These are phyloP conservation scores for Cheilosia urbana DNA, from an alignment of 2,888 invertebrate species.

Conservation along the genomic window DNA sequence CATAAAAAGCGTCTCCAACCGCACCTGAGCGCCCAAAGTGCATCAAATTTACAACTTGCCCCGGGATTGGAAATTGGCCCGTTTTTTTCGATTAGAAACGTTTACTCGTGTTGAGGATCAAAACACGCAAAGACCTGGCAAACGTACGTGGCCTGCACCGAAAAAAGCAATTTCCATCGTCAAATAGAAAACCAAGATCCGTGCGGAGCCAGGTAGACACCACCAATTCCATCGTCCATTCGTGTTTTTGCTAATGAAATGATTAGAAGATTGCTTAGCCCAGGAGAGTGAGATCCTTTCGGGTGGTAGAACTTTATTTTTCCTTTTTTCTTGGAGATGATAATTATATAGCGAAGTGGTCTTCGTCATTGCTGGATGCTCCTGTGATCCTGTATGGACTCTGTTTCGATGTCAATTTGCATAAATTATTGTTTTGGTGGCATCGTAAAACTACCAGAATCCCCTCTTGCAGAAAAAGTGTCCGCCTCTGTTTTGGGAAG, in stretches of 20 bases:
- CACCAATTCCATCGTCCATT: constrained; percentile 39
- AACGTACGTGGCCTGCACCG: constrained; percentile 16
- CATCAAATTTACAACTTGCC: constrained; percentile 47
- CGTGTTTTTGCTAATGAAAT: constrained; percentile 64
- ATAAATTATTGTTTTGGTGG: constrained; percentile 76
- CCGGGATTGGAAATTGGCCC: constrained; percentile 31
- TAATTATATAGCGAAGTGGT: constrained; percentile 64
- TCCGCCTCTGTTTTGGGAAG: constrained; percentile 60
- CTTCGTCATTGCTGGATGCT: constrained; percentile 51
- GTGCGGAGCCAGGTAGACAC: constrained; percentile 41
- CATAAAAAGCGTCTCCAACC: constrained; percentile 47
- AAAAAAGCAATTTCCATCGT: constrained; percentile 51
- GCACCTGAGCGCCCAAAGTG: constrained; percentile 46
- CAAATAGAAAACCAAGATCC: constrained; percentile 63
- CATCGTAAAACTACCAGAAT: constrained; percentile 73
- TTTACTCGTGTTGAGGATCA: constrained; percentile 44
- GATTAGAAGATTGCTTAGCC: constrained; percentile 74
- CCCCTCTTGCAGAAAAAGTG: constrained; percentile 37
- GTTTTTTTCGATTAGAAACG: constrained; percentile 67
- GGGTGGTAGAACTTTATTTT: constrained; percentile 14
- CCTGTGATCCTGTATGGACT: constrained; percentile 37
- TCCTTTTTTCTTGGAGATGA: constrained; percentile 31
- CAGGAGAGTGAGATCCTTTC: constrained; percentile 53
- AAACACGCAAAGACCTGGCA: constrained; percentile 50
- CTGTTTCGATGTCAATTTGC: constrained; percentile 69